Conservation (phyloP, 1,140 invertebrate genomes). For the Zophobas morio region DNA sequence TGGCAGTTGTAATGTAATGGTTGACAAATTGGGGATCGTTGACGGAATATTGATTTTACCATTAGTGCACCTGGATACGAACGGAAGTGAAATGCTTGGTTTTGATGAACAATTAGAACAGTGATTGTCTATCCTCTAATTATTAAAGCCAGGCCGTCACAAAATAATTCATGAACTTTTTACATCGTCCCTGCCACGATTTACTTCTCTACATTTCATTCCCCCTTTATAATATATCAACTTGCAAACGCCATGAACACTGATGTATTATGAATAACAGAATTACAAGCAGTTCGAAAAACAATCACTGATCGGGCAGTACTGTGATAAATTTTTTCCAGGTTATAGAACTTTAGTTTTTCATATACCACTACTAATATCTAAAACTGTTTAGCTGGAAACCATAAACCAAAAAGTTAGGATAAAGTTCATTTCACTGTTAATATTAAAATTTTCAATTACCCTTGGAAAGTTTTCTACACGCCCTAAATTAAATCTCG, state of each 20-base stretch:
- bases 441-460: conserved; percentile 59
- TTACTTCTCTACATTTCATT: conserved; percentile 15
- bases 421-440: conserved; percentile 52
- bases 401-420: conserved; percentile 50
- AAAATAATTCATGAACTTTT: conserved; percentile 42
- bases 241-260: conserved; percentile 15
- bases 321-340: too few species aligned
- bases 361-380: too few species aligned
- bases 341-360: too few species aligned
- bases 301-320: too few species aligned
- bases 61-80: conserved; percentile 56
- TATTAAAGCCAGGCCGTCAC: conserved; percentile 33
- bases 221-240: conserved; percentile 29
- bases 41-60: conserved; percentile 57
- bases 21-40: conserved; percentile 57
- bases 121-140: conserved; percentile 45
- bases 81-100: conserved; percentile 44
- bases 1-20: conserved; percentile 54
- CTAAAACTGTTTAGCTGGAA: conserved; percentile 31
- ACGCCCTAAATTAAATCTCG: conserved; percentile 47
- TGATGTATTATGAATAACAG: too few species aligned
- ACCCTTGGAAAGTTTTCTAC: conserved; percentile 47
- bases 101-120: conserved; percentile 52
- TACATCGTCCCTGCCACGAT: conserved; percentile 11
- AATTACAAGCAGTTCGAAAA: too few species aligned